Evolutionary conservation across 1,140 invertebrate species (phyloP).

Genomic region (Drosophila oshimai): DNA sequence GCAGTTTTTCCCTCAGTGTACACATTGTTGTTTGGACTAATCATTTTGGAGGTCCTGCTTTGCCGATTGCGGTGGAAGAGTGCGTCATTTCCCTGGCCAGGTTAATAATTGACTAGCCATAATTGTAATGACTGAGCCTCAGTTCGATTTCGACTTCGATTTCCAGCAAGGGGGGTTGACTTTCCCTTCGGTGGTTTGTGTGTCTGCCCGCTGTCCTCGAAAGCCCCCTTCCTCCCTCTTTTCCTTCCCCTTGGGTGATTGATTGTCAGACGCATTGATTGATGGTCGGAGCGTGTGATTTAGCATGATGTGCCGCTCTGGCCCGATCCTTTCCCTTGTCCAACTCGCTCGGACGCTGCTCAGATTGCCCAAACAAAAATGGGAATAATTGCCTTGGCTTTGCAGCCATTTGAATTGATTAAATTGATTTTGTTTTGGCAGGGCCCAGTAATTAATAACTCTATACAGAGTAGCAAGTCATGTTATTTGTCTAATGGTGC

Average conservation of each 20-base stretch:
- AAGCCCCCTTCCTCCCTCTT: neutral
- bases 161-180: neutral
- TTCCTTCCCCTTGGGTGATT: slow-evolving; percentile 32
- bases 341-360: neutral
- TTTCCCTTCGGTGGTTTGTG: neutral
- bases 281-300: slow-evolving; percentile 49
- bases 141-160: slow-evolving; percentile 24
- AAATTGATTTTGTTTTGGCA: slow-evolving; percentile 36
- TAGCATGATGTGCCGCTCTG: slow-evolving; percentile 5
- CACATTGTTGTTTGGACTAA: neutral
- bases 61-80: neutral
- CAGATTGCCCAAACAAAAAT: slow-evolving; percentile 11
- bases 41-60: neutral
- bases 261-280: slow-evolving; percentile 62
- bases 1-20: neutral
- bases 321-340: slow-evolving; percentile 20
- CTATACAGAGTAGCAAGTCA: slow-evolving; percentile 41
- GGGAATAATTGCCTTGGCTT: slow-evolving; percentile 52
- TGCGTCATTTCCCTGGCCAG: slow-evolving; percentile 46
- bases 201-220: slow-evolving; percentile 1
- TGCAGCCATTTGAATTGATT: slow-evolving; percentile 23
- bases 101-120: slow-evolving; percentile 68
- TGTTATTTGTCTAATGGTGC: slow-evolving; percentile 63
- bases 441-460: slow-evolving; percentile 39
- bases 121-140: slow-evolving; percentile 49